phyloP scores from a whole-genome alignment of 2,797 vertebrate species.

The Anguilla marmorata region DNA sequence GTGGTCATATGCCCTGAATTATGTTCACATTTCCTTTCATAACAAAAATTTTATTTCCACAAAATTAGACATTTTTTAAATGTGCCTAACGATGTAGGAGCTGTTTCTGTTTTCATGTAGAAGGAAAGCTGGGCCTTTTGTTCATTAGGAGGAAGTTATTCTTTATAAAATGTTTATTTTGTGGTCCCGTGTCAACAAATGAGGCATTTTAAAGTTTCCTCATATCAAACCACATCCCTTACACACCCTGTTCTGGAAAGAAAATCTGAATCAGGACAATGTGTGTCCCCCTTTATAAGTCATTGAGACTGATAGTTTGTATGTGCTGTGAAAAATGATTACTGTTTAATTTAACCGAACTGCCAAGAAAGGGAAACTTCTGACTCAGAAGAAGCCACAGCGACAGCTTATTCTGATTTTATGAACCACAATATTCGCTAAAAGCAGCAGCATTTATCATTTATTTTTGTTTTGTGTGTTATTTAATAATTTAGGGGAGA shows the following conservation, averaged over 20 bases:
- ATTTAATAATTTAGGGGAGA: not conserved
- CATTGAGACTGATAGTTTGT: not conserved
- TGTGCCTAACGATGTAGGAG: not conserved
- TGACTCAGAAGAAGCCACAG: slow-evolving; percentile 14
- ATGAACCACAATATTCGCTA: not conserved
- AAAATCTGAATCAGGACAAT: slow-evolving; percentile 18
- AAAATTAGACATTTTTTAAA: slow-evolving; percentile 20
- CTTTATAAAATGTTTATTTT: slow-evolving; percentile 34
- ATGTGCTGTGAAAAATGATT: not conserved
- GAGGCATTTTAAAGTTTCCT: slow-evolving; percentile 8
- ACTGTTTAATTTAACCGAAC: not conserved
- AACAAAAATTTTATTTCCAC: slow-evolving; percentile 10
- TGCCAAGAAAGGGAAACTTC: not conserved
- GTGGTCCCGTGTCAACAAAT: slow-evolving; percentile 25
- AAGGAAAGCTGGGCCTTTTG: slow-evolving; percentile 16
- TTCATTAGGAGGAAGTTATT: slow-evolving; percentile 32
- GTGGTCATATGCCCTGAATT: slow-evolving; percentile 32
- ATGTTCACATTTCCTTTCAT: slow-evolving; percentile 15
- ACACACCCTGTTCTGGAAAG: slow-evolving; percentile 21
- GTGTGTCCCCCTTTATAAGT: not conserved
- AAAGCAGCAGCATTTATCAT: not conserved
- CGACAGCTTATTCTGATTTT: not conserved
- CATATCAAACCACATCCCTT: slow-evolving; percentile 13
- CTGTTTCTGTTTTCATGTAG: not conserved
- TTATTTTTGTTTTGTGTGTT: slow-evolving; percentile 12